Evolutionary conservation across 2,113 vertebrate species (phyloP).

Genomic region (Apteryx owenii): DNA sequence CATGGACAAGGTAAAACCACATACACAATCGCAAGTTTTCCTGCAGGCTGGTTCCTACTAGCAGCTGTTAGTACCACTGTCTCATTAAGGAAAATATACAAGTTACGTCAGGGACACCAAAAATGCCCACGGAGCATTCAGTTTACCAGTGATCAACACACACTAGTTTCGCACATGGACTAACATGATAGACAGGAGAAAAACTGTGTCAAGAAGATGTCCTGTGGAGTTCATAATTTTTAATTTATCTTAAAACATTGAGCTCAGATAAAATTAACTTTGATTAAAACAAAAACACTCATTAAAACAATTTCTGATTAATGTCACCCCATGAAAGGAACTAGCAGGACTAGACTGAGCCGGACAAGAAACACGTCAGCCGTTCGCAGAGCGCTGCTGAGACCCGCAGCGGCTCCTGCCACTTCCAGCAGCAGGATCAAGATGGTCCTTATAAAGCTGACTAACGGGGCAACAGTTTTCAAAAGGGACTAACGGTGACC

Average conservation of each 20-base stretch:
- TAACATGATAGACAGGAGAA: neutral
- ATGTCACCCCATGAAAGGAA: neutral
- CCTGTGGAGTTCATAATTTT: neutral
- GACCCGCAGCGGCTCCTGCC: neutral
- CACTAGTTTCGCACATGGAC: accelerated
- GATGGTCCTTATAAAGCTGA: neutral
- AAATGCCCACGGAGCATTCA: neutral
- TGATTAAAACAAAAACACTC: neutral
- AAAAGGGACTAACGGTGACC: no score
- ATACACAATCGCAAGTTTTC: neutral
- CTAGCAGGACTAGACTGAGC: neutral
- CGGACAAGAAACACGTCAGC: neutral
- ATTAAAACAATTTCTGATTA: no score
- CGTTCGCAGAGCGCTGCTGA: neutral
- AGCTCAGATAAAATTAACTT: neutral
- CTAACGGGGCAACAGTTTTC: no score
- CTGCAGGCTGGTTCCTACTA: neutral
- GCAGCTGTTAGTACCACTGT: neutral
- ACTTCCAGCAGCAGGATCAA: no score
- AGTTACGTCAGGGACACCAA: neutral
- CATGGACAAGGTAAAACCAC: neutral
- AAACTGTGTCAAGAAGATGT: neutral
- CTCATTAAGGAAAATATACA: neutral
- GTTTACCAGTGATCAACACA: accelerated
- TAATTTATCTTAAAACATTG: neutral